These are phyloP conservation scores for Ochotona princeps DNA, from an alignment of 2,113 vertebrate genomes.

Conservation along the genomic window DNA sequence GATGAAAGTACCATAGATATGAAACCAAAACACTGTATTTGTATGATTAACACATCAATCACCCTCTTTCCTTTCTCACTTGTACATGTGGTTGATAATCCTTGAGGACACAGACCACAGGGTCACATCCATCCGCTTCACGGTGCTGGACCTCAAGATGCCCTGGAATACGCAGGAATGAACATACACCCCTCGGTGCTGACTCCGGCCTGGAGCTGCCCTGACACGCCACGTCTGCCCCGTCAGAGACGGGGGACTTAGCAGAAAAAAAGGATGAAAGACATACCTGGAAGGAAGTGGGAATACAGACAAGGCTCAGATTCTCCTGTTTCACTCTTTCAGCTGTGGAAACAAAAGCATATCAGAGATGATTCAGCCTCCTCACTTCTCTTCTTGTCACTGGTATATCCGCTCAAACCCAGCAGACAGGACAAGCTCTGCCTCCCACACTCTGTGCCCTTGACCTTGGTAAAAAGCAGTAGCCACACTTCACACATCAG, in stretches of 20 bases:
- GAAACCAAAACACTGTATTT: not conserved
- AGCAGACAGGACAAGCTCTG: not conserved
- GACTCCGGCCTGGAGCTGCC: not conserved
- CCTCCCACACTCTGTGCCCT: not conserved
- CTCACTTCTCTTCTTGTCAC: not conserved
- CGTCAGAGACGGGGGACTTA: not conserved
- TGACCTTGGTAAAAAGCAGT: not conserved
- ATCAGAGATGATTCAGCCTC: not conserved
- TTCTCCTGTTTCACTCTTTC: slow-evolving; percentile 96
- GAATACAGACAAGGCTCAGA: slow-evolving; percentile 94
- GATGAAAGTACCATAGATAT: not conserved
- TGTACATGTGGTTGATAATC: not conserved
- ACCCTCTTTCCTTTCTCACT: not conserved
- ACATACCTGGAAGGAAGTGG: slow-evolving; percentile 96
- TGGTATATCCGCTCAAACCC: not conserved
- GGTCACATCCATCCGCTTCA: not conserved
- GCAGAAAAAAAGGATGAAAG: not conserved
- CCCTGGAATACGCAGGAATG: not conserved
- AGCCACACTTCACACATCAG: not conserved
- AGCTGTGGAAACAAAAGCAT: slow-evolving; percentile 85
- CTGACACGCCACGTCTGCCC: not conserved
- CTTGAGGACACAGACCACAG: not conserved
- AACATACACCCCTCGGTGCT: not conserved
- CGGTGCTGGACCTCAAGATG: not conserved
- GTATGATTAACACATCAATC: not conserved